These are phyloP conservation scores for Leucopternis melanops DNA, from an alignment of 2,113 vertebrate genomes.

Conservation along the genomic window DNA sequence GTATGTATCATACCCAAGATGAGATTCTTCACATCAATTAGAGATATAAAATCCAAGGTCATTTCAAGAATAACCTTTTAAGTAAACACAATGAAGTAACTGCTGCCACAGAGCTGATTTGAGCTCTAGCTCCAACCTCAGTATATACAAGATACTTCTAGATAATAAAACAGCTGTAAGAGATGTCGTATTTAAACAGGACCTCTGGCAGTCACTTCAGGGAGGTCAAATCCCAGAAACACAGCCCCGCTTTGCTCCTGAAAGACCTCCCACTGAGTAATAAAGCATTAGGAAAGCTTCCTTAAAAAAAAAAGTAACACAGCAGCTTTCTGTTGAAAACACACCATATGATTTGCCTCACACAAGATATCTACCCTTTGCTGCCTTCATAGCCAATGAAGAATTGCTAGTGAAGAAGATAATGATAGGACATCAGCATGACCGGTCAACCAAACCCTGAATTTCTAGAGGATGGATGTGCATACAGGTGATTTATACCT, in stretches of 20 bases:
- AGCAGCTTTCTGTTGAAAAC: neutral
- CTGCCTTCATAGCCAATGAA: neutral
- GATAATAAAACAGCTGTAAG: neutral
- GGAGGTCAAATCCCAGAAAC: neutral
- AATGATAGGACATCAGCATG: neutral
- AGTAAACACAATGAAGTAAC: neutral
- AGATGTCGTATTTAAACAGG: fast-evolving
- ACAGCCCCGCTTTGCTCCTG: neutral
- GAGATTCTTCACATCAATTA: neutral
- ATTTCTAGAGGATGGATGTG: neutral
- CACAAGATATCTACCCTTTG: neutral
- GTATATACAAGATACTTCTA: neutral
- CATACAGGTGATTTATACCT: neutral
- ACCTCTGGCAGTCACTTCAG: neutral
- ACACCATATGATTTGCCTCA: neutral
- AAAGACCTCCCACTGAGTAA: neutral
- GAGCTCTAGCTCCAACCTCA: neutral
- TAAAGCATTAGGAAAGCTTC: neutral
- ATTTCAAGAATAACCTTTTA: neutral
- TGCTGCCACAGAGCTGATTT: neutral
- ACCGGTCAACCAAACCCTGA: neutral
- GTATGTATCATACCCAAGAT: neutral
- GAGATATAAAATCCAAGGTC: neutral
- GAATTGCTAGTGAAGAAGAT: neutral
- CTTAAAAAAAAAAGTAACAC: neutral